These are phyloP conservation scores for Melanotaenia boesemani DNA, from an alignment of 2,797 vertebrate species.

Conservation along the genomic window DNA sequence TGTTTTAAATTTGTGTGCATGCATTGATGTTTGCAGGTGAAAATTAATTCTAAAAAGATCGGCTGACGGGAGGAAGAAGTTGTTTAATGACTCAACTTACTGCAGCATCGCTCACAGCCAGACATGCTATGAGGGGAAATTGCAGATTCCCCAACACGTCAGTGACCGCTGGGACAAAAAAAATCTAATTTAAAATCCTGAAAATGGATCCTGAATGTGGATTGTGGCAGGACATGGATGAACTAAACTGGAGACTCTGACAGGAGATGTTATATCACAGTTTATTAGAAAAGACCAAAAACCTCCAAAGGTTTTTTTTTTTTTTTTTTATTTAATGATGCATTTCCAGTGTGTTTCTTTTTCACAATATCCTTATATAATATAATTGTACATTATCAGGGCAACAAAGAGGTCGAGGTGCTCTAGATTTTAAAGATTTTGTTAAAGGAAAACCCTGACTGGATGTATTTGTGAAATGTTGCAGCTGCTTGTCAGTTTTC, in stretches of 20 bases:
- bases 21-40: conserved; percentile 32
- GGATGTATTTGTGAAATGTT: neutral
- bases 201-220: conserved; percentile 16
- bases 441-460: conserved; percentile 19
- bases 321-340: conserved; percentile 66
- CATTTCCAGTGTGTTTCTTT: conserved; percentile 71
- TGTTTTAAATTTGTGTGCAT: neutral
- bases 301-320: conserved; percentile 36
- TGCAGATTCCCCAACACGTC: conserved; percentile 5
- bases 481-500: neutral
- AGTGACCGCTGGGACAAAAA: conserved; percentile 16
- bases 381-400: conserved; percentile 72
- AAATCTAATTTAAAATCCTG: conserved; percentile 5
- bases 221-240: neutral
- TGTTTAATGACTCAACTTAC: conserved; percentile 12
- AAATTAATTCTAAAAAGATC: neutral
- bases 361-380: conserved; percentile 77
- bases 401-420: conserved; percentile 6
- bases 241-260: conserved; percentile 8
- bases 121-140: neutral
- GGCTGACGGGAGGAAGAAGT: conserved; percentile 4
- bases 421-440: neutral
- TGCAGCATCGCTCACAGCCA: neutral
- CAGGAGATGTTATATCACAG: conserved; percentile 55
- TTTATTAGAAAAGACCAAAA: conserved; percentile 76